Evolutionary conservation across 30 jellyfish, hydroid and myxozoan species (phyloP), one percentile per base, ranked within the genome.

Genomic region (Aurelia aurita complex sp. Pacific): DNA sequence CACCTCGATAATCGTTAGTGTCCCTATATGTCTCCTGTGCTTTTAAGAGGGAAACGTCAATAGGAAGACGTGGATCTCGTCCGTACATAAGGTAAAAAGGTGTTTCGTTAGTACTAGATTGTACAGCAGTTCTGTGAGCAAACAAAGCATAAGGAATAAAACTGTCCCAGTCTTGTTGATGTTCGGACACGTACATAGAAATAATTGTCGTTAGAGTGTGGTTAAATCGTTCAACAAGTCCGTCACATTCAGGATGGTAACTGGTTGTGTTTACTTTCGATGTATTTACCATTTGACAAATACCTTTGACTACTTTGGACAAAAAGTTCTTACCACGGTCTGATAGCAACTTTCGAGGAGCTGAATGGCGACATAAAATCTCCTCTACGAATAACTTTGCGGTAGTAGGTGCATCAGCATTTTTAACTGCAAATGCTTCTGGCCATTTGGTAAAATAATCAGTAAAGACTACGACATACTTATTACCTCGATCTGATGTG

Each of bases 271-370:
- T 61, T 2, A 74, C 76, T 46, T 71, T 73, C 11, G 70, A 36
- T 12, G 88, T 72, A 34, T 73, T 64, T 0, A 86, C 81, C 79
- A 88, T 52, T 71, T 70, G 69, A 65, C 91, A 88, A 8, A 80
- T 42, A 42, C 57, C 91, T 80, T 80, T 88, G 40, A 88, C 88
- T 35, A 79, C 77, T 36, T 67, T 69, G n/a, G 91, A 42, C 40
- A 88, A 42, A 64, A 79, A 88, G 84, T 79, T 80, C 70, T 71
- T 70, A 32, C 96, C 92, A 16, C 88, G 87, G 57, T 88, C 96
- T 2, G 91, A 79, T 15, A 79, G 77, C 19, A 80, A 64, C 23
- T 50, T 88, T 8, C 88, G 68, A 33, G 88, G 91, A 50, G 91
- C 91, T 8, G 80, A 67, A 63, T 88, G 91, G 10, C 96, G 91